phyloP scores from a whole-genome alignment of 2,797 vertebrate genomes.

The Perodicticus potto region DNA sequence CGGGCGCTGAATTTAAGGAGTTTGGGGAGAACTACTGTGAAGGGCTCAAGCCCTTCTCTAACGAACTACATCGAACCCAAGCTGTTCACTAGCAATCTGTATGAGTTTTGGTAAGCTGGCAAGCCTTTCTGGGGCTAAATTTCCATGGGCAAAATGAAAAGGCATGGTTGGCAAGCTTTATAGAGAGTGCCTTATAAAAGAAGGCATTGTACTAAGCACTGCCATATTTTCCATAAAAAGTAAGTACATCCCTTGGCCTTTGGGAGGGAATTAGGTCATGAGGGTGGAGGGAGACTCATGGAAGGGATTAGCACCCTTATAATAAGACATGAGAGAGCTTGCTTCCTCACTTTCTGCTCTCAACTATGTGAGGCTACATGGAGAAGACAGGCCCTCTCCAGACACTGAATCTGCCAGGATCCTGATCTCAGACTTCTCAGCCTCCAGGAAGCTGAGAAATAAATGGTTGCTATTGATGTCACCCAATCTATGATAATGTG shows the following conservation, averaged over 20 bases:
- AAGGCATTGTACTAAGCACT: background rate
- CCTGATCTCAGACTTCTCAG: no score
- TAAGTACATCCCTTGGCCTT: background rate
- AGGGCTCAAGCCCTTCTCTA: background rate
- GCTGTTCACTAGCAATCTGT: background rate
- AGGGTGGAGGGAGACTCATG: no score
- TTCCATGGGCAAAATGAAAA: slow-evolving; percentile 4
- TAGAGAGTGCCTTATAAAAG: background rate
- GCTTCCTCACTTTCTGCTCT: background rate
- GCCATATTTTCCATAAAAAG: background rate
- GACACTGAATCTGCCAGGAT: no score
- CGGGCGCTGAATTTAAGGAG: background rate
- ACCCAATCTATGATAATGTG: no score
- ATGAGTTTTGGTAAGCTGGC: background rate
- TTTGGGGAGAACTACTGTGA: background rate
- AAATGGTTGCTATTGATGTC: no score
- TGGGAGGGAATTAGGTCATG: background rate
- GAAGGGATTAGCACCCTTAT: background rate
- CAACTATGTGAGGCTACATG: background rate
- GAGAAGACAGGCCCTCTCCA: background rate
- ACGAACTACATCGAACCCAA: background rate
- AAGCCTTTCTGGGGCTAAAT: background rate
- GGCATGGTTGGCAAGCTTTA: background rate
- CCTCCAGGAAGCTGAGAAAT: no score
- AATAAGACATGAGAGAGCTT: background rate